phyloP scores from a whole-genome alignment of 2,888 invertebrate species.

The Parnassius glacialis region DNA sequence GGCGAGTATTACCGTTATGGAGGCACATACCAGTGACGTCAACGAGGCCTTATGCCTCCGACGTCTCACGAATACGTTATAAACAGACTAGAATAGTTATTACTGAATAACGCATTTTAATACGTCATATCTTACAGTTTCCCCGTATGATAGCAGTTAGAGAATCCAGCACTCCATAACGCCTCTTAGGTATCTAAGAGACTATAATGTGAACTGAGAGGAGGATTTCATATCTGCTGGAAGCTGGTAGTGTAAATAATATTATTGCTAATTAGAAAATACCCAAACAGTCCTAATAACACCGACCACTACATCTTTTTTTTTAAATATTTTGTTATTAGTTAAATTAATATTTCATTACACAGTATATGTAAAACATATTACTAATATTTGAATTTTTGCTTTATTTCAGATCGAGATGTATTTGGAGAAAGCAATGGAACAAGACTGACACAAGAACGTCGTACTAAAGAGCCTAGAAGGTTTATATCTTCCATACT shows the following conservation, averaged over 20 bases:
- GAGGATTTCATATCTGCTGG: too few relatives aligned
- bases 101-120: constrained; percentile 39
- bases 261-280: too few relatives aligned
- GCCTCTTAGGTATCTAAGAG: too few relatives aligned
- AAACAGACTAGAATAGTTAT: constrained; percentile 54
- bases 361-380: neutral
- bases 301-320: too few relatives aligned
- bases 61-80: constrained; percentile 72
- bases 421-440: constrained; percentile 71
- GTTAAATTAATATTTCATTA: neutral
- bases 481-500: constrained; percentile 90
- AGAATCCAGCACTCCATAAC: too few relatives aligned
- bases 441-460: constrained; percentile 52
- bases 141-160: too few relatives aligned
- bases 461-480: constrained; percentile 73
- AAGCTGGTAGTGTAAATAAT: too few relatives aligned
- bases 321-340: neutral
- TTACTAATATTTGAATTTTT: neutral
- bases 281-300: too few relatives aligned
- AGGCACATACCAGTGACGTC: constrained; percentile 80
- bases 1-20: constrained; percentile 79
- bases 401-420: constrained; percentile 70
- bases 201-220: too few relatives aligned
- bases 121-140: too few relatives aligned
- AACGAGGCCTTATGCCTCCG: constrained; percentile 71